Evolutionary conservation across 2,113 vertebrate genomes (phyloP).

Genomic region (Glaucomys volans): DNA sequence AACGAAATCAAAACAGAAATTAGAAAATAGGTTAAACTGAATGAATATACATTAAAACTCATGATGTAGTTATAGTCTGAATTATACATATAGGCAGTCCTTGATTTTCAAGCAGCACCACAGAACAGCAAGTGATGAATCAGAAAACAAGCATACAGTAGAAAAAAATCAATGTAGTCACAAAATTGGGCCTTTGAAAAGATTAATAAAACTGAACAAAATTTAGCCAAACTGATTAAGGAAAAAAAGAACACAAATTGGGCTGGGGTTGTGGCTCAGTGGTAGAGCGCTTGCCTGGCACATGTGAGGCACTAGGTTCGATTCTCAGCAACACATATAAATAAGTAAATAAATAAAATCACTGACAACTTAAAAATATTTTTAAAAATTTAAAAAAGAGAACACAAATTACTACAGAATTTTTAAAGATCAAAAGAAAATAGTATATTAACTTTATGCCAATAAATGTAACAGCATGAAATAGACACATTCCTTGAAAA

Average conservation of each 20-base stretch:
- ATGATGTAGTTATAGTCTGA: neutral
- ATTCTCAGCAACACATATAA: too few relatives aligned
- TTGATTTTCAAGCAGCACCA: neutral
- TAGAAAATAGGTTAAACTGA: neutral
- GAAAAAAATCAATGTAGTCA: neutral
- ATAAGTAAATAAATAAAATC: too few relatives aligned
- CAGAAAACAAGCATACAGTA: neutral
- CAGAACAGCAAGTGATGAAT: neutral
- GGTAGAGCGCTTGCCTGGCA: too few relatives aligned
- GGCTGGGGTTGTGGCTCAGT: too few relatives aligned
- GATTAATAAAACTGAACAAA: neutral
- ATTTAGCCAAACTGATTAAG: neutral
- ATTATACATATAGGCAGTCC: neutral
- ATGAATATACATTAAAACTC: neutral
- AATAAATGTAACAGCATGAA: neutral
- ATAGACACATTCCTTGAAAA: neutral
- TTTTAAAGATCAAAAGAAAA: neutral
- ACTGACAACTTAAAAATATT: too few relatives aligned
- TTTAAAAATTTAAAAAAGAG: too few relatives aligned
- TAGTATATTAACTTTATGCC: neutral
- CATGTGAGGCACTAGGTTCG: too few relatives aligned
- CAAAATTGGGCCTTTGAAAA: neutral
- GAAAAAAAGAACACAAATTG: neutral
- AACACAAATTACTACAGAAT: neutral
- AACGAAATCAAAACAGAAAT: neutral